Base-by-base conservation (phyloP, 1,140 invertebrate genomes). In the Sycobia sp. region DNA sequence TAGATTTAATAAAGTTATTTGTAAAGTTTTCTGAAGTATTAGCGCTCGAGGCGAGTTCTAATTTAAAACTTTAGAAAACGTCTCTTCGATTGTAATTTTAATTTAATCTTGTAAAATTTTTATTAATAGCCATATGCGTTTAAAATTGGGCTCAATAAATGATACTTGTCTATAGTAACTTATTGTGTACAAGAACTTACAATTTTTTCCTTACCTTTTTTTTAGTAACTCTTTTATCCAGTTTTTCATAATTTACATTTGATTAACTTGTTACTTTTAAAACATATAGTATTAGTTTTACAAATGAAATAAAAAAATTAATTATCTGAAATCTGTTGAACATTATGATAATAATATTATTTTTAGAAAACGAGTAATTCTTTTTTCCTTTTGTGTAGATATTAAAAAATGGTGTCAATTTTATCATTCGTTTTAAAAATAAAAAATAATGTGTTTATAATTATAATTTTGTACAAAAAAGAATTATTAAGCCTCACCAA, bases 121-220 rank as follows among this genome's bases (percentile, higher is more conserved):
- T 77, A 77, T 77, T 76, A 76, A 76, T 76, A 71, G 71, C 57
- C 66, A 69, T 67, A 67, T 72, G 57, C 56, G 58, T 56, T 70
- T 70, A 71, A 74, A 55, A 71, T 69, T 75, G 73, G 72, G 69
- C 69, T 74, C 70, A 76, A 76, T 76, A 76, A 76, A 76, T 49
- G 59, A 73, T 70, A 76, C 68, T 65, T 71, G 58, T 68, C 67
- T 65, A 68, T 59, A 62, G 34, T 39, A 55, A 51, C 25, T 32
- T 4, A 3, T 20, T 18, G 16, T 32, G 20, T 16, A 47, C 29
- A n/a, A n/a, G n/a, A n/a, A n/a, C n/a, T n/a, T n/a, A n/a, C n/a
- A n/a, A n/a, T n/a, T n/a, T n/a, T n/a, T n/a, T n/a, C n/a, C n/a
- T n/a, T n/a, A n/a, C n/a, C n/a, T n/a, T n/a, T n/a, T n/a, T n/a